Base-by-base conservation (phyloP, 2,113 vertebrate species). In the Aphelocoma coerulescens region DNA sequence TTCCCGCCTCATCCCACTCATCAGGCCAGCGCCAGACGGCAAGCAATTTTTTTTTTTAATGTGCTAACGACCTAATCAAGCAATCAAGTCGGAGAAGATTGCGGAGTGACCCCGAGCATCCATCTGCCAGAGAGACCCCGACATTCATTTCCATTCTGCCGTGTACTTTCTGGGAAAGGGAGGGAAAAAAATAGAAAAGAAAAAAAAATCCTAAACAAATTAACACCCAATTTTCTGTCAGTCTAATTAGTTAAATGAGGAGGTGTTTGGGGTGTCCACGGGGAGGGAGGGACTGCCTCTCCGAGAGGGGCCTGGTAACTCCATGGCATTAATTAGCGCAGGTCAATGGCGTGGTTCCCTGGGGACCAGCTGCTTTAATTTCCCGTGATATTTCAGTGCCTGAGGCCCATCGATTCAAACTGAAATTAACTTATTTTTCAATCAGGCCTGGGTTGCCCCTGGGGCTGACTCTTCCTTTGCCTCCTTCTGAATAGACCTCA, bases 381-480 rank as follows among this genome's bases (percentile, higher is more conserved):
- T 99, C 99, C 99, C 99, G 99, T 99, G 99, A 99, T 99, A 99
- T 99, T 99, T 99, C 99, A 99, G 99, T 98, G 99, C 99, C 99
- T 99, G 99, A 98, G 98, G 99, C 98, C 98, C 99, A 99, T 99
- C 99, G 99, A 99, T 99, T 99, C 99, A 98, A 98, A 98, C 97
- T 98, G 99, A 99, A 99, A 99, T 99, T 99, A 99, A 99, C 99
- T 99, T 99, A 99, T 99, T 99, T 99, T 99, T 99, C 99, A 99
- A 99, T 99, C 99, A 99, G 99, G 98, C 98, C 97, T 97, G 96
- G 97, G 98, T 97, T 98, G 99, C 99, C 99, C 99, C 98, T 95
- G 98, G 99, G 99, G 99, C 97, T 99, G 99, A 98, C 98, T 98
- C 98, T 98, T 98, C 98, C 98, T 98, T 97, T 98, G 97, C 98